Evolutionary conservation across 92 coral and sea anemone species (phyloP), one percentile per base, ranked within the genome.

Genomic region (Palythoa grandiflora): DNA sequence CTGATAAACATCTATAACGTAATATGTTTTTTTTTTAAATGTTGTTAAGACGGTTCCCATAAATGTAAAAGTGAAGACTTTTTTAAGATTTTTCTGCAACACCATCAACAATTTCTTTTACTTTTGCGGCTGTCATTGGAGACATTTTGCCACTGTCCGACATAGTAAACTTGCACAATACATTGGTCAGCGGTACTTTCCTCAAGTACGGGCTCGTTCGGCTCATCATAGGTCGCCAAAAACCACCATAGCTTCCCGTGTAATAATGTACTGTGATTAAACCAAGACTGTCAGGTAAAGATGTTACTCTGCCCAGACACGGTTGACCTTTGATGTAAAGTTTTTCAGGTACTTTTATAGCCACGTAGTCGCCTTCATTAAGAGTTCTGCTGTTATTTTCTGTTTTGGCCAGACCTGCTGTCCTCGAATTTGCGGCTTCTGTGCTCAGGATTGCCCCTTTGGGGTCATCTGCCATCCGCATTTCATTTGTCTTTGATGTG

Each of bases 141-240:
- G 97, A 91, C 97, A 97, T 92, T 60, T 96, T 73, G 15, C 99
- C 99, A 87, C 93, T 94, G 44, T 89, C 50, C 9, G 88, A 80
- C 87, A 97, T 66, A 68, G 87, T 87, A 83, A 97, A 97, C 87
- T 97, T 97, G 87, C 99, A 97, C 55, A 97, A 89, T 21, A 97
- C 91, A 75, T 83, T 94, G 10, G 88, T 61, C 28, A 86, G 83
- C 1, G 97, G 89, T 37, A 97, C 98, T 78, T 97, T 95, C 68
- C 99, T 92, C 1, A 97, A 91, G 79, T 97, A 97, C 3, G 99
- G 98, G 80, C 98, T 95, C 3, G 97, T 97, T 8, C 99, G 79
- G 81, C 99, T 97, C 99, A 97, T 95, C 99, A 97, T 97, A 7
- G 99, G 99, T 40, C 99, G 89, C 96, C 98, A 97, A 38, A 83